Base-by-base conservation (phyloP, 2,113 vertebrate species). In the Siniperca knerii region DNA sequence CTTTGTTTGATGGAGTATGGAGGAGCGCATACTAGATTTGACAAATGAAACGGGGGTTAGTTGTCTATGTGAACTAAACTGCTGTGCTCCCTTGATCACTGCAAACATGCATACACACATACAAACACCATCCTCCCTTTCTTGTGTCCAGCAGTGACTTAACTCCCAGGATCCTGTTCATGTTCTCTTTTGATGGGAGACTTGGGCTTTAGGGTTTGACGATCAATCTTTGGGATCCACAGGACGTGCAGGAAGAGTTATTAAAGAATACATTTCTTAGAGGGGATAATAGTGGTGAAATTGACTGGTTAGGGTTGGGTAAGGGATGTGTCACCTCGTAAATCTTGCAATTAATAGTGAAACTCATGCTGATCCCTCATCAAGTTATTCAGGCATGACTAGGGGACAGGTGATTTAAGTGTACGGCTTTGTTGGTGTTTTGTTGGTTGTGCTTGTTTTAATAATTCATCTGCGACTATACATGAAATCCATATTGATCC, bases 21-120 rank as follows among this genome's bases (percentile, higher is more conserved):
- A 96, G 96, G 96, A 95, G 96, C 95, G 93, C 96, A 96, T 96
- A 95, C 96, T 95, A 96, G 97, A 97, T 97, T 96, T 97, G 97
- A 97, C 96, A 97, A 97, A 97, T 97, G 97, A 97, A 90, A 92
- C 64, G 4, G 94, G 94, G 94, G 97, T 96, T 96, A 95, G 95
- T 96, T 97, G 96, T 97, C 96, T 97, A 95, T 97, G 96, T 93
- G 94, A 90, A 86, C 85, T 95, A 93, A 93, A 91, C 82, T 96
- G 94, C 94, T 23, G 94, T 93, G 90, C 74, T 74, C 82, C 54
- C 75, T 77, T 79, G 74, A 84, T 90, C 84, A 95, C 95, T 92
- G 68, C 81, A 46, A 64, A 62, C 44, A 37, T n/a, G 9, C 58
- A 54, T 57, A 15, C 20, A 61, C 37, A 61, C 13, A 57, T 8